phyloP scores from a whole-genome alignment of 2,113 vertebrate genomes.

The Pygoscelis antarcticus region DNA sequence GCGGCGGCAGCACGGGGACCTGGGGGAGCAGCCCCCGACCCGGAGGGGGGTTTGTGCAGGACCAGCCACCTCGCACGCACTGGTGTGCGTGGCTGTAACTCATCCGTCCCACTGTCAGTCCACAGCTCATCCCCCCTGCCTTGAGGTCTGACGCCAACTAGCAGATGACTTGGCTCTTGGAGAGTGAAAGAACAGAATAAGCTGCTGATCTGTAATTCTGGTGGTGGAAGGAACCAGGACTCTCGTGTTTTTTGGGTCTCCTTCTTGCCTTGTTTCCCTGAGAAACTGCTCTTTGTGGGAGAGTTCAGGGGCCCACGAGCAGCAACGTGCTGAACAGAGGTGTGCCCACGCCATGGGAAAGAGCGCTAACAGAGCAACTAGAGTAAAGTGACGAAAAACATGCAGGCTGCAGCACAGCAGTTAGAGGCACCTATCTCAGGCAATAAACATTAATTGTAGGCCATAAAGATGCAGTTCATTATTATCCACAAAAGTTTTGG shows the following conservation, averaged over 20 bases:
- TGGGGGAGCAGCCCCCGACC: not conserved
- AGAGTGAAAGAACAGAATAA: not conserved
- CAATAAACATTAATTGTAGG: not conserved
- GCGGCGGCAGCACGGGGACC: accelerated
- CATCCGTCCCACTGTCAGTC: not conserved
- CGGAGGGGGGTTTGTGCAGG: accelerated
- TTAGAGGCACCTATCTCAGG: not conserved
- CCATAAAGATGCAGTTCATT: not conserved
- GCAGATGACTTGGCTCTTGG: not conserved
- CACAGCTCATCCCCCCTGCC: not conserved
- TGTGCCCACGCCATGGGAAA: not conserved
- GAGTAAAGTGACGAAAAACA: accelerated
- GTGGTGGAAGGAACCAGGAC: not conserved
- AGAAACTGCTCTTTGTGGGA: not conserved
- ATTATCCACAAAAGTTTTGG: not conserved
- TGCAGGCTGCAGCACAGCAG: not conserved
- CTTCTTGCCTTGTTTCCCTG: not conserved
- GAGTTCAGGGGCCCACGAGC: not conserved
- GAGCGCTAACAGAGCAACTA: not conserved
- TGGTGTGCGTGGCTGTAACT: too few species aligned
- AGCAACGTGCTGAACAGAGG: not conserved
- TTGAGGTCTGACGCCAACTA: not conserved
- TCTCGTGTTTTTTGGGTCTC: not conserved
- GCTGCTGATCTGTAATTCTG: not conserved
- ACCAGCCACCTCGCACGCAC: not conserved